Base-by-base conservation (phyloP, 2,888 invertebrate species). In the Orthosia gothica region DNA sequence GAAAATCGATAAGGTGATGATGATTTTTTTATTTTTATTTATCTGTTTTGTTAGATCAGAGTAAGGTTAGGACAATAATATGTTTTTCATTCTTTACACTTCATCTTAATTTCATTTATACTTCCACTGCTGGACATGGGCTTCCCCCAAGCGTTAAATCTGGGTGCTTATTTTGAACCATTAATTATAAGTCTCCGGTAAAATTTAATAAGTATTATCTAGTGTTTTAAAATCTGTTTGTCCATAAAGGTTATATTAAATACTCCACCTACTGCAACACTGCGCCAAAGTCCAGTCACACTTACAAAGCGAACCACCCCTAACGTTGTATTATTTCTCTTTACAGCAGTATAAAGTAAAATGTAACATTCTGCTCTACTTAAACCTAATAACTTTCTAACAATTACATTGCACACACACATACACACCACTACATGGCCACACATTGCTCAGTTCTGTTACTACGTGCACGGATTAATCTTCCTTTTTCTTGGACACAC, bases 381-480 rank as follows among this genome's bases (percentile, higher is more conserved):
- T 50, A n/a, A 79, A 79, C 64, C 70, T 70, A 76, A 71, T 77
- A 77, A 83, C 61, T 70, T 70, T 76, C 70, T 79, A 79, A 66
- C 79, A 78, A 81, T 81, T 47, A 75, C 57, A 63, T 62, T 40
- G 49, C 59, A 26, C 70, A 61, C 50, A 69, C 49, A 15, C 13
- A 15, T 15, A 40, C 26, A 26, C 57, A 26, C 49, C 74, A 77
- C 57, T 23, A 59, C 57, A 62, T 16, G 0, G 47, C 64, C 52
- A 69, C 76, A 81, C 55, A 26, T 4, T 26, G 54, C 57, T 55
- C 50, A 40, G 67, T 61, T 18, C 52, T 59, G 70, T 79, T 79
- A 70, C 79, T 79, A 79, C 74, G 80, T 64, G 68, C 67, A 58
- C 73, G 64, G 82, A 85, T 74, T 83, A 80, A 80, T 79, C 50